Conservation (phyloP, 2,113 vertebrate genomes). For the Bombycilla garrulus region DNA sequence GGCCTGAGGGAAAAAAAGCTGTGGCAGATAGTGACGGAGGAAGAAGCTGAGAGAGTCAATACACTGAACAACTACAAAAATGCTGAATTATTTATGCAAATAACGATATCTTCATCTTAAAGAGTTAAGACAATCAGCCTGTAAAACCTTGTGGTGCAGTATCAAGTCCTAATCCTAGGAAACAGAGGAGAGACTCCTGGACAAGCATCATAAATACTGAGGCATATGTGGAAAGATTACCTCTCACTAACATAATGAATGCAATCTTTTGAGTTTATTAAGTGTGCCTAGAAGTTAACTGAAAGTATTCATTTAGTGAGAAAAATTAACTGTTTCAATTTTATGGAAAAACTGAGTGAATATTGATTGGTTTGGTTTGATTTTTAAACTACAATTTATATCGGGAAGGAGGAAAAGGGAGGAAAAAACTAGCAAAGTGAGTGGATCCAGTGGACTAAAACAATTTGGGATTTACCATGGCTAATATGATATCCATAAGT, state of each 20-base stretch:
- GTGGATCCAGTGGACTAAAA: background rate
- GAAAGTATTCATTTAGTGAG: background rate
- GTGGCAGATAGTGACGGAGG: background rate
- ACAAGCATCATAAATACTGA: background rate
- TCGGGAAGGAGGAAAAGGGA: background rate
- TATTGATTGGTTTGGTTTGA: background rate
- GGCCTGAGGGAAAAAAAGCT: background rate
- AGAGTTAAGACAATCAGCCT: background rate
- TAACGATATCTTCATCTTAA: background rate
- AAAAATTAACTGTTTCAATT: background rate
- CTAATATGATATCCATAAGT: background rate
- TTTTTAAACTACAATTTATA: background rate
- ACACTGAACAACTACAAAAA: background rate
- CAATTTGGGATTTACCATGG: background rate
- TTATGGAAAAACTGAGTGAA: background rate
- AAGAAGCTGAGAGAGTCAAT: background rate
- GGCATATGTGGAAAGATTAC: background rate
- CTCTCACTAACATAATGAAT: background rate
- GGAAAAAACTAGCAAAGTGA: background rate
- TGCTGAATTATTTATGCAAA: background rate
- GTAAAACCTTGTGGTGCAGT: background rate
- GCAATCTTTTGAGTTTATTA: background rate
- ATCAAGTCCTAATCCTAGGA: background rate
- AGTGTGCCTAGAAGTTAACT: background rate
- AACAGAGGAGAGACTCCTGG: background rate